Evolutionary conservation across 2,797 vertebrate species (phyloP).

Genomic region (Paguma larvata): DNA sequence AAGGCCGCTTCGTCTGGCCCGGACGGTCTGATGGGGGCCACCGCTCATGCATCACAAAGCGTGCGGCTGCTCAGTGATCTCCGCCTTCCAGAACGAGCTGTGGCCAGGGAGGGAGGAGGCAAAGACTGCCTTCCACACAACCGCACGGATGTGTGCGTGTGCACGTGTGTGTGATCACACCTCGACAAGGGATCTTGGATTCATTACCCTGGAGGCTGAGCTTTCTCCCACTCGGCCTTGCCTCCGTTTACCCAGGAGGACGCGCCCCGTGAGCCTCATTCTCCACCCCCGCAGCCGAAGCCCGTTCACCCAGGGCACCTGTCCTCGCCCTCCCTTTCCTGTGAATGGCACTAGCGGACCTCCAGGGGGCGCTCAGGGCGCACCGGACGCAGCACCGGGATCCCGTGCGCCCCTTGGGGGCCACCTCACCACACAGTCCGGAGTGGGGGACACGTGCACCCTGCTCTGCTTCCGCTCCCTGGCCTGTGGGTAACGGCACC

Average conservation of each 20-base stretch:
- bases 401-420: rapidly evolving
- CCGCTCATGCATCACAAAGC: background rate
- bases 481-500: background rate
- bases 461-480: rapidly evolving
- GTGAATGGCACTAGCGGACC: background rate
- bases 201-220: background rate
- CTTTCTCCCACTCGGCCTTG: background rate
- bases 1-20: background rate
- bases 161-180: background rate
- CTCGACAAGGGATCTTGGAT: background rate
- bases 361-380: background rate
- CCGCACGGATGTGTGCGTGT: background rate
- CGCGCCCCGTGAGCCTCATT: background rate
- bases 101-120: background rate
- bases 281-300: background rate
- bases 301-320: background rate
- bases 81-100: background rate
- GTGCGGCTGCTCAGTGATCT: background rate
- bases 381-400: rapidly evolving
- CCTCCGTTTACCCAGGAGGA: background rate
- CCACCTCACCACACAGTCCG: background rate
- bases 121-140: background rate
- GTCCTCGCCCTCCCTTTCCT: background rate
- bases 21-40: background rate
- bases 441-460: background rate